Evolutionary conservation across 92 coral and sea anemone genomes (phyloP), one percentile per base, ranked within the genome.

Genomic region (Palythoa grandiflora): DNA sequence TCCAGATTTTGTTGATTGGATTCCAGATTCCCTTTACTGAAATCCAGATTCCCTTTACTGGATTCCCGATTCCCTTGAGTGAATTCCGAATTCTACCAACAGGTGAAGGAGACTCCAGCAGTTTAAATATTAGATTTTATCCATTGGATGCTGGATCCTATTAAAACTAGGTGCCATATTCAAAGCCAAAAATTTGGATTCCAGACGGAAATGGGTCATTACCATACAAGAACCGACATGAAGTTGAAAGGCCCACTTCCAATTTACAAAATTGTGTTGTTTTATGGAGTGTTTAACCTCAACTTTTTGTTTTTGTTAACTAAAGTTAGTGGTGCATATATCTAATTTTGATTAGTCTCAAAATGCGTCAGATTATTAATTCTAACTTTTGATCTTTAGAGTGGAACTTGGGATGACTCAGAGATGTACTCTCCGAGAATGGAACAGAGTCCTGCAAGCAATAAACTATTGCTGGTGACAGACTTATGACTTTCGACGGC

Each of bases 391-490:
- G 11, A 17, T 63, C 70, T 35, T 63, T 63, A 63, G 70, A 35
- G 70, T 63, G 70, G 35, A 63, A 63, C 65, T 16, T 63, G 71
- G 79, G 80, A 74, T 74, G 94, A 91, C 52, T 91, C 94, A 15
- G 91, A 88, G 38, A 16, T 88, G 65, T 88, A 79, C 54, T 88
- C 92, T 3, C 94, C 94, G 10, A 79, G 61, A 75, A 59, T 85
- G 89, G 94, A 91, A 70, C 89, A 91, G 75, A 91, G 89, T 77
- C 89, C 92, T 50, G 70, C 92, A 10, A 88, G 94, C 85, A 91
- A 85, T 35, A 81, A 81, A 84, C 92, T 88, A 16, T 73, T 91
- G 11, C 89, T 84, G n/a, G 94, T 91, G 21, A 91, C 94, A 47
- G 94, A 91, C 75, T 53, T 91, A 83, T 91, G 81, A 88, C 28